phyloP scores from a whole-genome alignment of 1,140 invertebrate genomes.

The Ceratina australensis region DNA sequence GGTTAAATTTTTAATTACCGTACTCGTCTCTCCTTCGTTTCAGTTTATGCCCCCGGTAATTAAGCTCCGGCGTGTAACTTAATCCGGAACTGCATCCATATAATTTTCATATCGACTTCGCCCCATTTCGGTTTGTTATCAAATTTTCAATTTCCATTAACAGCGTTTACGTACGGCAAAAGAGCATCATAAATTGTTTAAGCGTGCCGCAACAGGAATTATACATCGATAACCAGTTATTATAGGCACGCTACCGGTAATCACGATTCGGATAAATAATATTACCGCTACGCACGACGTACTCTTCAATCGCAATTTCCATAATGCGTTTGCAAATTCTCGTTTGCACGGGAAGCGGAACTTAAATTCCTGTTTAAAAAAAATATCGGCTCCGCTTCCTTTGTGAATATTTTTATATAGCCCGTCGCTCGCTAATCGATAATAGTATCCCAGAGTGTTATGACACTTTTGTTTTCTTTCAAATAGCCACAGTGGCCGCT shows the following conservation, averaged over 20 bases:
- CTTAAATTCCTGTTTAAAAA: too few relatives aligned
- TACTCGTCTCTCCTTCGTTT: too few relatives aligned
- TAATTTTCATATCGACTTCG: background rate
- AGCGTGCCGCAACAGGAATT: too few relatives aligned
- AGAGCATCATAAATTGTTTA: slow-evolving; percentile 6
- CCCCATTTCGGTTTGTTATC: background rate
- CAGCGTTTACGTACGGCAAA: background rate
- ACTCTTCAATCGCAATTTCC: too few relatives aligned
- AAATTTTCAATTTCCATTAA: background rate
- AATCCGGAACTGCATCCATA: background rate
- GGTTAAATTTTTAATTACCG: too few relatives aligned
- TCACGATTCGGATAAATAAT: too few relatives aligned
- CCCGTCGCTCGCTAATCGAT: slow-evolving; percentile 3
- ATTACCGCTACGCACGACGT: too few relatives aligned
- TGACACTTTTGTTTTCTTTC: slow-evolving; percentile 22
- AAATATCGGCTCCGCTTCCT: background rate
- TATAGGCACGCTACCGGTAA: too few relatives aligned
- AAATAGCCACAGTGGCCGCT: slow-evolving; percentile 2
- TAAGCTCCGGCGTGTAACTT: too few relatives aligned
- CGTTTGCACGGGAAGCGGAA: too few relatives aligned
- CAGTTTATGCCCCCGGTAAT: too few relatives aligned
- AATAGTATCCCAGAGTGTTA: slow-evolving; percentile 12
- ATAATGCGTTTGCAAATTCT: too few relatives aligned
- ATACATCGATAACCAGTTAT: background rate
- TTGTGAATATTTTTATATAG: slow-evolving; percentile 10